Percentiles rank a stretch among this genome's conserved stretches.
Evolutionary conservation across 2,113 vertebrate species (phyloP).

Genomic region (Takifugu bimaculatus): DNA sequence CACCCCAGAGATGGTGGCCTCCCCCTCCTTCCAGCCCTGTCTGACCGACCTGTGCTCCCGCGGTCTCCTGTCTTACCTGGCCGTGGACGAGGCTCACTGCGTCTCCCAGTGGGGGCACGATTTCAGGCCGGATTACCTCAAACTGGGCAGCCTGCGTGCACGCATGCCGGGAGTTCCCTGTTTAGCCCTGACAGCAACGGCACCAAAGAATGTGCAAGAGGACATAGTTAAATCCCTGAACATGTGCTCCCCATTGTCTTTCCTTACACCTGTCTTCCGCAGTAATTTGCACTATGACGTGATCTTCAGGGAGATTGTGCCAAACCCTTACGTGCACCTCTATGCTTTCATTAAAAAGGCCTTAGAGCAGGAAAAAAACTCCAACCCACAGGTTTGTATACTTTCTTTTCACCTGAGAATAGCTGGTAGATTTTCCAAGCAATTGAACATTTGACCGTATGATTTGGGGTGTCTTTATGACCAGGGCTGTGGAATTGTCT

Average conservation of each 20-base stretch:
- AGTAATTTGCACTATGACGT: slow-evolving; percentile 92
- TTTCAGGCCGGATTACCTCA: slow-evolving; percentile 93
- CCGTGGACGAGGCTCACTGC: slow-evolving; percentile 95
- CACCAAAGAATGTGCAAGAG: slow-evolving; percentile 85
- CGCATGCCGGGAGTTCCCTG: slow-evolving; percentile 77
- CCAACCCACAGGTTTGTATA: slow-evolving; percentile 46
- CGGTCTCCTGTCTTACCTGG: slow-evolving; percentile 83
- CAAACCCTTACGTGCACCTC: slow-evolving; percentile 80
- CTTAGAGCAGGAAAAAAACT: slow-evolving; percentile 60
- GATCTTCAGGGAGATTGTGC: slow-evolving; percentile 86
- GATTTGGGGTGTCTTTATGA: slow-evolving; percentile 8
- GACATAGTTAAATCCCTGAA: slow-evolving; percentile 80
- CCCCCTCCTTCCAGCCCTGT: slow-evolving; percentile 85
- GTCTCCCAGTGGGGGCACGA: slow-evolving; percentile 99
- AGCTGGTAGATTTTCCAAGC: background rate
- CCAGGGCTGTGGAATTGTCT: slow-evolving; percentile 93
- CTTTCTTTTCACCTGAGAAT: background rate
- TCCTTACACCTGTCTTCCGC: slow-evolving; percentile 88
- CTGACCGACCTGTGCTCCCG: slow-evolving; percentile 81
- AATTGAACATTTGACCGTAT: no score
- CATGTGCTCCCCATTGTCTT: slow-evolving; percentile 78
- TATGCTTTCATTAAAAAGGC: slow-evolving; percentile 84
- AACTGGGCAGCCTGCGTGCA: slow-evolving; percentile 81
- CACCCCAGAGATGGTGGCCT: slow-evolving; percentile 94
- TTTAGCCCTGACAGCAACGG: slow-evolving; percentile 91